phyloP scores from a whole-genome alignment of 1,140 invertebrate genomes.

The Aphidius ervi region DNA sequence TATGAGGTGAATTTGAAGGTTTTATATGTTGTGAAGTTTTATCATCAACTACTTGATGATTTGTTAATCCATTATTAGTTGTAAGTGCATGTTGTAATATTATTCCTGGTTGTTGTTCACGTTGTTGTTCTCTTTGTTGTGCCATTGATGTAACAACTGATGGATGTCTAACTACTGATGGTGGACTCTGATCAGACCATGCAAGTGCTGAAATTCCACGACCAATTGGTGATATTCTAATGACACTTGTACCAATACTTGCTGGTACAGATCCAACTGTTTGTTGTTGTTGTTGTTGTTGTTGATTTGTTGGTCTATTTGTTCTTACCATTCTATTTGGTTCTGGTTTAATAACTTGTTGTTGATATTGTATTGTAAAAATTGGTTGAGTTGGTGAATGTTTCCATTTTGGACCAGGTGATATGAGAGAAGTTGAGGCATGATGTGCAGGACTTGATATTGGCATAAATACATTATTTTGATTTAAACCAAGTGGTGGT shows the following conservation, averaged over 20 bases:
- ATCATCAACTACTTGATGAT: conserved; percentile 36
- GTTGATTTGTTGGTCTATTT: conserved; percentile 34
- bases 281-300: conserved; percentile 29
- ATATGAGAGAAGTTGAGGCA: conserved; percentile 47
- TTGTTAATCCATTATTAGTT: conserved; percentile 37
- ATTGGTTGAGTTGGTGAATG: conserved; percentile 52
- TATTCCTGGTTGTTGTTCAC: conserved; percentile 39
- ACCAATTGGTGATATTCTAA: conserved; percentile 69
- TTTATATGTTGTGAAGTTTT: conserved; percentile 41
- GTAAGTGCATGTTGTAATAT: conserved; percentile 46
- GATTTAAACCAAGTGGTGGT: conserved; percentile 56
- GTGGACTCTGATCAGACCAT: conserved; percentile 48
- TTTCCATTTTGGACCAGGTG: conserved; percentile 50
- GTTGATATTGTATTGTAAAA: conserved; percentile 52
- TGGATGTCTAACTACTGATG: conserved; percentile 36
- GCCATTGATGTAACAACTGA: conserved; percentile 46
- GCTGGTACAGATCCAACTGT: conserved; percentile 39
- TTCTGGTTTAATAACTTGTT: conserved; percentile 61
- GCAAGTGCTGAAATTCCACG: conserved; percentile 35
- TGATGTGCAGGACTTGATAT: conserved; percentile 65
- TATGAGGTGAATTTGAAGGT: conserved; percentile 42
- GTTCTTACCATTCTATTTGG: conserved; percentile 48
- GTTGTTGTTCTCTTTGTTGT: conserved; percentile 34
- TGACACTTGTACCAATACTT: conserved; percentile 68
- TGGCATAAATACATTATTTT: conserved; percentile 81